Percentiles rank a stretch among this genome's conserved stretches.
Evolutionary conservation across 2,888 invertebrate genomes (phyloP).

Genomic region (Branchipolynoe longqiensis): DNA sequence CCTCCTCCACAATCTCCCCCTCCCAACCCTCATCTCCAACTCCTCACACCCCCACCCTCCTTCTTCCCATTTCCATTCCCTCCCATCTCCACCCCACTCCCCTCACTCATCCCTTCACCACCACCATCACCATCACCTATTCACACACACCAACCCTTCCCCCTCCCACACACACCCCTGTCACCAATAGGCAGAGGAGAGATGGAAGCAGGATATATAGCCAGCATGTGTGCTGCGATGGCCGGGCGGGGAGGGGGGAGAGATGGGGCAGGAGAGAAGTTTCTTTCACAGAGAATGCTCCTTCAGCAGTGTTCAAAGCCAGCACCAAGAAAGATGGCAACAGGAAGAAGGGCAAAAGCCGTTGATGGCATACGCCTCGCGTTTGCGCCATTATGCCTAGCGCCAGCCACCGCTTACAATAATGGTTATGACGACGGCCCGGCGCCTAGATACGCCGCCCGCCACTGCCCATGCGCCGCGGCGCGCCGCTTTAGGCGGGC

Average conservation of each 20-base stretch:
- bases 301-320: background rate
- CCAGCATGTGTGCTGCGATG: background rate
- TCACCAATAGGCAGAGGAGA: too few species aligned
- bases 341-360: slow-evolving; percentile 27
- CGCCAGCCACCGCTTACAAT: slow-evolving; percentile 9
- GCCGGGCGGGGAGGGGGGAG: background rate
- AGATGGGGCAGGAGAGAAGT: background rate
- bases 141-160: too few species aligned
- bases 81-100: too few species aligned
- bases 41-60: too few species aligned
- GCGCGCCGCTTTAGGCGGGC: too few species aligned
- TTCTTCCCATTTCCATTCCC: too few species aligned
- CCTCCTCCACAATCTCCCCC: too few species aligned
- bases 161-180: too few species aligned
- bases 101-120: too few species aligned
- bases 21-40: too few species aligned
- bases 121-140: too few species aligned
- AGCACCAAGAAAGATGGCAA: background rate
- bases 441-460: background rate
- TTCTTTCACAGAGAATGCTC: slow-evolving; percentile 11
- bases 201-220: background rate
- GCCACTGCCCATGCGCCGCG: too few species aligned
- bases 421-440: slow-evolving; percentile 17
- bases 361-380: background rate
- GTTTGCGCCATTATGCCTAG: background rate